Evolutionary conservation across 92 coral and sea anemone genomes (phyloP).

Genomic region (Bergia sp.): DNA sequence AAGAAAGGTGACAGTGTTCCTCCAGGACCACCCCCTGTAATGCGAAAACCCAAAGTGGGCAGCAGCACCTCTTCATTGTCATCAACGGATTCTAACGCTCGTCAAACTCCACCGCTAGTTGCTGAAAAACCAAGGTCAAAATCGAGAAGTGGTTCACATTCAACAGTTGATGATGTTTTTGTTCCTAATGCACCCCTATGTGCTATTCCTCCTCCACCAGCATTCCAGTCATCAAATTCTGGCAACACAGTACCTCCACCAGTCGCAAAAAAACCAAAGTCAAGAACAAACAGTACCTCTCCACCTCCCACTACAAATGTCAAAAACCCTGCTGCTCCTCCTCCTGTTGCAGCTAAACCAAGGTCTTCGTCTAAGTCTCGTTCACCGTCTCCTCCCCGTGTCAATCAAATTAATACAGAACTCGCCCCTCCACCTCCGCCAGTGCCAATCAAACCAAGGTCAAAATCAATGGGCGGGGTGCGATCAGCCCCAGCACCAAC

Average conservation of each 20-base stretch:
- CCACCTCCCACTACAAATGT: neutral
- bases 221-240: neutral
- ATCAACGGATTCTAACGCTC: constrained; percentile 24
- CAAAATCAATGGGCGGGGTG: constrained; percentile 65
- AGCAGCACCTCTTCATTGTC: constrained; percentile 46
- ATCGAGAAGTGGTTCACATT: constrained; percentile 51
- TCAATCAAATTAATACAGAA: constrained; percentile 2
- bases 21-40: constrained; percentile 69
- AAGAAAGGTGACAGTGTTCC: constrained; percentile 30
- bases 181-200: constrained; percentile 23
- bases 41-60: constrained; percentile 59
- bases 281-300: constrained; percentile 7
- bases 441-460: constrained; percentile 41
- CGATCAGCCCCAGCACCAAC: constrained; percentile 62
- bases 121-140: constrained; percentile 65
- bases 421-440: constrained; percentile 44
- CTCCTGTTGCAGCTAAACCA: constrained; percentile 41
- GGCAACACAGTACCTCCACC: constrained; percentile 23
- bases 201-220: constrained; percentile 21
- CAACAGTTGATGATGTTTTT: constrained; percentile 38
- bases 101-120: constrained; percentile 61
- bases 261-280: constrained; percentile 40
- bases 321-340: constrained; percentile 7
- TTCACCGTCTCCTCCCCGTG: constrained; percentile 14
- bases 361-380: neutral